Conservation (phyloP, 2,888 invertebrate species). For the Oxyteleia sp. region DNA sequence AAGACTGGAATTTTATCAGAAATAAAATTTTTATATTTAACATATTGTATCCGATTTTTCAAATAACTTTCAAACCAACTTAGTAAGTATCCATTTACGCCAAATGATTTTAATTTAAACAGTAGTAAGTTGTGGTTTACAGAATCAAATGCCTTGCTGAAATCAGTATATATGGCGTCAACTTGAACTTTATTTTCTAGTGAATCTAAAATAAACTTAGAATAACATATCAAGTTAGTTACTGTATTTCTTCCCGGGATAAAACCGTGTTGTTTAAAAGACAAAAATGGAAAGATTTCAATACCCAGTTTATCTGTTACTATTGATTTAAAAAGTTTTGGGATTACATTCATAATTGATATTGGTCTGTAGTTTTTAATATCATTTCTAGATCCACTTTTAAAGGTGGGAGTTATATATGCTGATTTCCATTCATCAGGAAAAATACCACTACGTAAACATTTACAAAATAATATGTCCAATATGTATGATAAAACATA, state of each 20-base stretch:
- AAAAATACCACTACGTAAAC: not conserved
- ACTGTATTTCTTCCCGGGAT: not conserved
- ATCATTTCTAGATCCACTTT: not conserved
- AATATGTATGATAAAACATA: not conserved
- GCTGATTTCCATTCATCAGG: not conserved
- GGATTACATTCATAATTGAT: not conserved
- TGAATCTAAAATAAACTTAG: not conserved
- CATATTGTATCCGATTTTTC: not conserved
- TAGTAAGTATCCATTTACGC: not conserved
- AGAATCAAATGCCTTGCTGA: conserved; percentile 8
- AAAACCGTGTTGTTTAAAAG: not conserved
- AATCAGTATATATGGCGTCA: conserved; percentile 5
- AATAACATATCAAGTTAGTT: not conserved
- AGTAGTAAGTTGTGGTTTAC: conserved; percentile 3
- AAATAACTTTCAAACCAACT: not conserved
- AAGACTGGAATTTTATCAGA: not conserved
- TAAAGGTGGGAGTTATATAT: not conserved
- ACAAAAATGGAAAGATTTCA: not conserved
- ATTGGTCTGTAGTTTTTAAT: not conserved
- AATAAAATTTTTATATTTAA: conserved; percentile 1
- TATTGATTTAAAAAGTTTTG: not conserved
- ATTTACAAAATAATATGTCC: not conserved
- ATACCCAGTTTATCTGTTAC: not conserved
- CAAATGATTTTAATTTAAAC: not conserved
- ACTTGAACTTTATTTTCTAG: not conserved